Evolutionary conservation across 92 coral and sea anemone genomes (phyloP).

Genomic region (Porites evermanni): DNA sequence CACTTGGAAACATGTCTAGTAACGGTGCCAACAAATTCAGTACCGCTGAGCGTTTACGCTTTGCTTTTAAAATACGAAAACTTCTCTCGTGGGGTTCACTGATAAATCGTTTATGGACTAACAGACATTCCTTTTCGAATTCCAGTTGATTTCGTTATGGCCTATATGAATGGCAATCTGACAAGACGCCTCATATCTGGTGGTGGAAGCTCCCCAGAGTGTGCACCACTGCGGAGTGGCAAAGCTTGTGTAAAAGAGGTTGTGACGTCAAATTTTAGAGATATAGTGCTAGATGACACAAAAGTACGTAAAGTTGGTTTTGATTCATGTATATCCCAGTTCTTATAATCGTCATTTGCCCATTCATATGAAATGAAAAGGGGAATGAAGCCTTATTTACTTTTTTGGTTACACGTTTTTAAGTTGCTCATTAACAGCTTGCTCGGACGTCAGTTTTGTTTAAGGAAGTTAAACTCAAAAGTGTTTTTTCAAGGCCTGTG

Average conservation of each 20-base stretch:
- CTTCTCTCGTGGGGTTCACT: no score
- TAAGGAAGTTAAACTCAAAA: no score
- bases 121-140: neutral
- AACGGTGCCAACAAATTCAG: no score
- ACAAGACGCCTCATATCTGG: slow-evolving; percentile 81
- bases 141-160: slow-evolving; percentile 92
- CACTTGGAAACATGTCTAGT: no score
- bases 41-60: no score
- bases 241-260: slow-evolving; percentile 85
- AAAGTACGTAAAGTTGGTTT: slow-evolving; percentile 63
- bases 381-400: no score
- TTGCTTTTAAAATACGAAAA: neutral
- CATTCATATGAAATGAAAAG: no score
- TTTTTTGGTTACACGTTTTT: no score
- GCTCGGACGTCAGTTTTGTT: no score
- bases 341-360: no score
- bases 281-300: slow-evolving; percentile 76
- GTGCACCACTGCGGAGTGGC: slow-evolving; percentile 48
- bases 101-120: neutral
- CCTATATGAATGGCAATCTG: slow-evolving; percentile 80
- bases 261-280: slow-evolving; percentile 69
- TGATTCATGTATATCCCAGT: neutral
- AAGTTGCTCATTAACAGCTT: no score
- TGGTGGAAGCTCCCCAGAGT: slow-evolving; percentile 43
- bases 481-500: no score